Evolutionary conservation across 2,113 vertebrate genomes (phyloP), one percentile per base, ranked within the genome.

Genomic region (Halcyon senegalensis): DNA sequence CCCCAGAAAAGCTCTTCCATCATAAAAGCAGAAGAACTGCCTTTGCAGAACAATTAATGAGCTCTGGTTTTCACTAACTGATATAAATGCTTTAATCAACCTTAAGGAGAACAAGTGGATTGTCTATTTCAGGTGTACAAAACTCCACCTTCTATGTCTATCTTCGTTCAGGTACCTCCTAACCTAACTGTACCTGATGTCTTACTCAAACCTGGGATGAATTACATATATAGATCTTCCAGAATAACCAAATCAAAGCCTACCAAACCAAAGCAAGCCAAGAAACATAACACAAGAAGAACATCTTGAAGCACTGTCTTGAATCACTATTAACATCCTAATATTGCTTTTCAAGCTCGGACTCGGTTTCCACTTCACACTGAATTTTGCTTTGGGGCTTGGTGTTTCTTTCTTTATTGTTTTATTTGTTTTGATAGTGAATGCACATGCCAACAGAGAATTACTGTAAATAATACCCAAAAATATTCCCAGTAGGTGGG

Each of bases 401-500:
- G 16, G 5, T 18, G 6, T 37, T 75, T 41, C 5, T 46, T 30
- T 19, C 3, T 30, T 35, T n/a, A 8, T 9, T 27, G 27, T 24
- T 17, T 28, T 1, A 3, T 12, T 41, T 50, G 12, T 12, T 51
- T 18, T 23, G 18, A 23, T 4, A 7, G 13, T 11, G 12, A 59
- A n/a, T 28, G 5, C 15, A 27, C 7, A 2, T 35, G 10, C 24
- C 21, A 21, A 31, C 31, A 51, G 46, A 44, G 30, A 77, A 67
- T 35, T 33, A 27, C 16, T 33, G 16, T 8, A 70, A 58, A 43
- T 14, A 48, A 27, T 9, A 20, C 5, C 1, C 0, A 46, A 78
- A 78, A 4, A 33, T 1, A 30, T 33, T 75, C 60, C 21, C 35
- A 27, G 16, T 2, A 7, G 25, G 12, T 27, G 0, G 3, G 10